These are phyloP conservation scores for Mesorhabditis sp. DNA, from an alignment of 2,888 invertebrate genomes.

Conservation along the genomic window DNA sequence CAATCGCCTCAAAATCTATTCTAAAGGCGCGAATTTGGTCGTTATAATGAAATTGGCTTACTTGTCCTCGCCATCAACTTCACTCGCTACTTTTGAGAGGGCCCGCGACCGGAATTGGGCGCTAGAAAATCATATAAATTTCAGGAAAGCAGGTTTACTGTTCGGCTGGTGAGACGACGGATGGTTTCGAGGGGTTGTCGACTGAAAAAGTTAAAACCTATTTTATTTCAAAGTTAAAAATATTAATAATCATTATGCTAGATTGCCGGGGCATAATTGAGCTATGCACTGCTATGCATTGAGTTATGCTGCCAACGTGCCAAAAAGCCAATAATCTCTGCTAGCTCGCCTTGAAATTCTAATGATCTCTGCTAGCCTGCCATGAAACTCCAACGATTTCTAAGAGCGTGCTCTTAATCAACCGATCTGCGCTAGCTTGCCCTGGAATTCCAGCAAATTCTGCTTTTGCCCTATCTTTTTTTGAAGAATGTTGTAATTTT, in stretches of 20 bases:
- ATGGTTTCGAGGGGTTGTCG: not conserved
- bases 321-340: too few relatives aligned
- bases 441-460: too few relatives aligned
- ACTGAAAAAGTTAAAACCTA: not conserved
- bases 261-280: not conserved
- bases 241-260: too few relatives aligned
- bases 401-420: too few relatives aligned
- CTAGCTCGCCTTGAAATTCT: too few relatives aligned
- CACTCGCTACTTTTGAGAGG: not conserved
- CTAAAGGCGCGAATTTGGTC: not conserved
- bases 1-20: slow-evolving; percentile 2
- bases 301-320: too few relatives aligned
- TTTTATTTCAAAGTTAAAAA: too few relatives aligned
- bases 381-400: too few relatives aligned
- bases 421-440: too few relatives aligned
- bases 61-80: not conserved
- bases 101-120: slow-evolving; percentile 3
- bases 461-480: too few relatives aligned
- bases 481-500: too few relatives aligned
- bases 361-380: too few relatives aligned
- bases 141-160: not conserved
- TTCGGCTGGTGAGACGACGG: not conserved
- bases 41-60: not conserved
- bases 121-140: not conserved
- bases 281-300: not conserved